Evolutionary conservation across 2,888 invertebrate species (phyloP).

Genomic region (Rhamnusium bicolor): DNA sequence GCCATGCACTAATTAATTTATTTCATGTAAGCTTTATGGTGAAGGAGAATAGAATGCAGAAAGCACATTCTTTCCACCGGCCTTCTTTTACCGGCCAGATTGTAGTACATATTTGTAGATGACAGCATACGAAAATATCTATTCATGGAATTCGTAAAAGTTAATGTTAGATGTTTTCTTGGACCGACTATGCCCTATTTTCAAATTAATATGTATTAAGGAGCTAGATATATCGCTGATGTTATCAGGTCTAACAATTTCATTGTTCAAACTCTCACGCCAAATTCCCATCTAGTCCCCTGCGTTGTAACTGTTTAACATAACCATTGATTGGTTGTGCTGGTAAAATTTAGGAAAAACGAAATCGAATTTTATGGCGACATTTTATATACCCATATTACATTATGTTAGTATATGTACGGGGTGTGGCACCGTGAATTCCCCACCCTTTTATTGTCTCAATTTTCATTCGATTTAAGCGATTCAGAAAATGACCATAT

Average conservation of each 20-base stretch:
- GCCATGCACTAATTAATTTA: too few species aligned
- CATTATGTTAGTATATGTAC: background rate
- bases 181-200: background rate
- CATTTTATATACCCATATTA: too few species aligned
- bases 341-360: background rate
- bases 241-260: background rate
- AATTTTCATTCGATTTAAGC: too few species aligned
- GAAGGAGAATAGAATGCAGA: too few species aligned
- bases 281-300: slow-evolving; percentile 4
- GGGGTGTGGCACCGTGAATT: too few species aligned
- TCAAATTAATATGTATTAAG: background rate
- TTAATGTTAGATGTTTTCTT: background rate
- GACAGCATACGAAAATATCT: too few species aligned
- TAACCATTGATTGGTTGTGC: background rate
- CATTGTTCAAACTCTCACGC: slow-evolving; percentile 3
- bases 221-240: background rate
- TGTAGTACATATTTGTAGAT: too few species aligned
- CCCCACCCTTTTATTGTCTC: too few species aligned
- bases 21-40: too few species aligned
- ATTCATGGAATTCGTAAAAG: background rate
- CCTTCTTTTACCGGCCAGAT: too few species aligned
- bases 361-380: background rate
- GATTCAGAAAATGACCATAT: too few species aligned
- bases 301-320: background rate
- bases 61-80: too few species aligned